Evolutionary conservation across 2,888 invertebrate genomes (phyloP).

Genomic region (Calliphora vomitoria): DNA sequence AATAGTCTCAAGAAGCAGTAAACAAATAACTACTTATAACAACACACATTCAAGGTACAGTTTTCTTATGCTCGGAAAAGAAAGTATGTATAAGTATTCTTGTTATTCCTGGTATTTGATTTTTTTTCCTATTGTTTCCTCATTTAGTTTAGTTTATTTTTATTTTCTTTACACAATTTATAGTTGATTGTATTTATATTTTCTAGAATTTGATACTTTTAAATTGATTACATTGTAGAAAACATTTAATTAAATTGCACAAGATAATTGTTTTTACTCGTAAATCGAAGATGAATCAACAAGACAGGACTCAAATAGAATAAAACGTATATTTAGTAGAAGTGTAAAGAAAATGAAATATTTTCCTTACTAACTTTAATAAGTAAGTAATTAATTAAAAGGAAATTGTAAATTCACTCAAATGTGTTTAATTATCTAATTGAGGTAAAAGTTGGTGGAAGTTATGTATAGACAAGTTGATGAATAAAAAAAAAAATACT

Average conservation of each 20-base stretch:
- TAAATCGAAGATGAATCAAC: slow-evolving; percentile 13
- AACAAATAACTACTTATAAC: background rate
- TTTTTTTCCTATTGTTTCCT: slow-evolving; percentile 5
- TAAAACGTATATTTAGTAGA: background rate
- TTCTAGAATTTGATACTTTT: slow-evolving; percentile 34
- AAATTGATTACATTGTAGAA: slow-evolving; percentile 49
- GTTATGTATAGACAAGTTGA: background rate
- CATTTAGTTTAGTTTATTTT: background rate
- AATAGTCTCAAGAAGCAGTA: background rate
- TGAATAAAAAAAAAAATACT: background rate
- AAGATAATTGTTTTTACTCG: slow-evolving; percentile 28
- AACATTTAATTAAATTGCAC: slow-evolving; percentile 62
- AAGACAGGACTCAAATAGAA: background rate
- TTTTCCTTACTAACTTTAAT: background rate
- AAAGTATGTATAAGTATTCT: too few relatives aligned
- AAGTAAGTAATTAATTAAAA: slow-evolving; percentile 8
- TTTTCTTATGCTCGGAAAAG: background rate
- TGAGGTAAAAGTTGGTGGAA: background rate
- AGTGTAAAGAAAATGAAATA: background rate
- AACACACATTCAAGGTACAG: background rate
- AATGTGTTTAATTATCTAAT: background rate
- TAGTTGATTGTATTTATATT: slow-evolving; percentile 19
- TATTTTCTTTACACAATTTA: slow-evolving; percentile 43
- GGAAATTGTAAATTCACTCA: background rate
- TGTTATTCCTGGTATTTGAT: background rate